Percentiles rank a stretch among this genome's conserved stretches.
Conservation (phyloP, 2,888 invertebrate genomes). For the Lasioglossum lativentre region DNA sequence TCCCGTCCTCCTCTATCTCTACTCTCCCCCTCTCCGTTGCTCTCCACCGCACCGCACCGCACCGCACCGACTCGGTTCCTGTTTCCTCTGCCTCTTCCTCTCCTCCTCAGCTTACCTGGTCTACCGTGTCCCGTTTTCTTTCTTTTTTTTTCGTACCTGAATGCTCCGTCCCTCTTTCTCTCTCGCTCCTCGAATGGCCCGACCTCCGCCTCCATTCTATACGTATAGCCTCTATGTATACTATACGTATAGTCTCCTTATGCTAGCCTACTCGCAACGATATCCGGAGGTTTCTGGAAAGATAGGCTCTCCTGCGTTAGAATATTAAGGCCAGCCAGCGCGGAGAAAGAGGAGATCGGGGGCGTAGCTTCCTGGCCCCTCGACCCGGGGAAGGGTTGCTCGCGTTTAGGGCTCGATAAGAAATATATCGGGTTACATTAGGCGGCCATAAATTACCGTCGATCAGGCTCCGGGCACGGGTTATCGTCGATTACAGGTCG, state of each 20-base stretch:
- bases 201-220: background rate
- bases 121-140: slow-evolving; percentile 13
- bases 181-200: background rate
- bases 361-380: slow-evolving; percentile 28
- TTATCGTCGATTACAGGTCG: slow-evolving; percentile 24
- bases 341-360: slow-evolving; percentile 12
- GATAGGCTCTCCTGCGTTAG: slow-evolving; percentile 19
- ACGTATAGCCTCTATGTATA: no score
- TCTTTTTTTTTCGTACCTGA: background rate
- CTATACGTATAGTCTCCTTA: background rate
- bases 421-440: slow-evolving; percentile 50
- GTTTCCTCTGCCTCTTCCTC: slow-evolving; percentile 8
- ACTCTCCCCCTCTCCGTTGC: background rate
- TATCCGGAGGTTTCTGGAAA: slow-evolving; percentile 22
- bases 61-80: slow-evolving; percentile 14
- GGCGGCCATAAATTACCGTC: slow-evolving; percentile 44
- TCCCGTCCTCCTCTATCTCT: background rate
- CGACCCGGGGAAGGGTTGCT: slow-evolving; percentile 7
- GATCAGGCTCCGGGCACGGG: slow-evolving; percentile 25
- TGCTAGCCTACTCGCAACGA: background rate
- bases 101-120: background rate
- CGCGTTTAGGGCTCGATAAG: slow-evolving; percentile 37
- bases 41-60: background rate
- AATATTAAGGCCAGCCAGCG: slow-evolving; percentile 20
- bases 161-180: background rate